Conservation (phyloP, 1,140 invertebrate genomes). For the Drosophila pseudoananassae region DNA sequence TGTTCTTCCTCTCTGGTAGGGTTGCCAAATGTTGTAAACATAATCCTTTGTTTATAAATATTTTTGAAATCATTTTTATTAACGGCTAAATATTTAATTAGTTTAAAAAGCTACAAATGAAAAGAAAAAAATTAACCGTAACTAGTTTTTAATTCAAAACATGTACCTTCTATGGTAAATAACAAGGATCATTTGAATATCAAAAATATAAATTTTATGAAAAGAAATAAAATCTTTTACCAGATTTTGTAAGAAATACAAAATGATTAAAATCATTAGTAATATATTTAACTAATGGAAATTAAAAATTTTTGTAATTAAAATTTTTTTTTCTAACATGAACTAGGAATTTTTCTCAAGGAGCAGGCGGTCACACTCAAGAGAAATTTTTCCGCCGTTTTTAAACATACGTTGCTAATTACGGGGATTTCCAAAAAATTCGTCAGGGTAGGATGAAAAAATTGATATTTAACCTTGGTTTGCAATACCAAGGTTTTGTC, state of each 20-base stretch:
- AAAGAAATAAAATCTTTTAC: too few species aligned
- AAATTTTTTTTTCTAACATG: too few species aligned
- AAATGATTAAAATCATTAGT: too few species aligned
- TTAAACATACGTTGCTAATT: background rate
- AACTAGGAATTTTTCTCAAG: too few species aligned
- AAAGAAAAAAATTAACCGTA: too few species aligned
- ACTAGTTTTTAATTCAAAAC: too few species aligned
- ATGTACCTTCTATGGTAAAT: too few species aligned
- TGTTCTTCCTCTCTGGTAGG: background rate
- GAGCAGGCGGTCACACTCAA: background rate
- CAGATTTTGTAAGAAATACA: too few species aligned
- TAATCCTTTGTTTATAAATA: background rate
- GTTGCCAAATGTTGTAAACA: background rate
- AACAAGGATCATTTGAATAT: too few species aligned
- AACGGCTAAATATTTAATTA: background rate
- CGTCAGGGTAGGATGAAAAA: background rate
- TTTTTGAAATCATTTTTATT: background rate
- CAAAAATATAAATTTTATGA: too few species aligned
- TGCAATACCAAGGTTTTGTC: background rate
- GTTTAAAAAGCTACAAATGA: background rate
- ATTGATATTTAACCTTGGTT: background rate
- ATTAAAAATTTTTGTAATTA: too few species aligned
- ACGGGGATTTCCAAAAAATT: background rate
- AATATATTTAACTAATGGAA: too few species aligned
- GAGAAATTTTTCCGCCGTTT: background rate